Evolutionary conservation across 2,888 invertebrate species (phyloP).

Genomic region (Diachrysia chrysitis): DNA sequence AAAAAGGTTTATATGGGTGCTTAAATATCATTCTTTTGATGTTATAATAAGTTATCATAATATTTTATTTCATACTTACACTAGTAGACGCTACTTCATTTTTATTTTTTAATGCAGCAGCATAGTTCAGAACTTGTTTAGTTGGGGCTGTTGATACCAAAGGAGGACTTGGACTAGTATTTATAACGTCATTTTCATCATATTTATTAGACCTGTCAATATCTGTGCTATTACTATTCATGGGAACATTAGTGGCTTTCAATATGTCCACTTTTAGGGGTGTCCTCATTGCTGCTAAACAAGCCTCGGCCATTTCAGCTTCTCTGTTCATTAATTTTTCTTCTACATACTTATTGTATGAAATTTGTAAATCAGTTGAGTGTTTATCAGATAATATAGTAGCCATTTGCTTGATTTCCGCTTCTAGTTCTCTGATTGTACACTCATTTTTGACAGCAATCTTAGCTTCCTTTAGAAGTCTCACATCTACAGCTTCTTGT

Average conservation of each 20-base stretch:
- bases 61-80: conserved; percentile 68
- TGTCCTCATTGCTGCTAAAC: conserved; percentile 78
- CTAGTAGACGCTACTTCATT: conserved; percentile 74
- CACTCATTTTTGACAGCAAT: conserved; percentile 81
- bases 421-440: conserved; percentile 80
- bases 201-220: conserved; percentile 66
- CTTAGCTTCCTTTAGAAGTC: conserved; percentile 80
- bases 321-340: conserved; percentile 75
- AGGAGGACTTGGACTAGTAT: conserved; percentile 71
- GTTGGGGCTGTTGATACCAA: conserved; percentile 65
- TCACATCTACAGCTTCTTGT: conserved; percentile 81
- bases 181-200: conserved; percentile 66
- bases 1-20: background rate
- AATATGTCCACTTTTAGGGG: conserved; percentile 75
- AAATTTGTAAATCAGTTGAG: conserved; percentile 71
- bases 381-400: conserved; percentile 82
- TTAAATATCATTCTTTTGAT: no score
- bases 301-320: conserved; percentile 81
- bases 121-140: conserved; percentile 77
- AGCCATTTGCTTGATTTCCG: conserved; percentile 85
- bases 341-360: conserved; percentile 73
- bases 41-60: no score
- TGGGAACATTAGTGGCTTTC: conserved; percentile 71
- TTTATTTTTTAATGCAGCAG: conserved; percentile 76
- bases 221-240: conserved; percentile 68